Conservation (phyloP, 2,797 vertebrate species). For the Tiaroga cobitis region DNA sequence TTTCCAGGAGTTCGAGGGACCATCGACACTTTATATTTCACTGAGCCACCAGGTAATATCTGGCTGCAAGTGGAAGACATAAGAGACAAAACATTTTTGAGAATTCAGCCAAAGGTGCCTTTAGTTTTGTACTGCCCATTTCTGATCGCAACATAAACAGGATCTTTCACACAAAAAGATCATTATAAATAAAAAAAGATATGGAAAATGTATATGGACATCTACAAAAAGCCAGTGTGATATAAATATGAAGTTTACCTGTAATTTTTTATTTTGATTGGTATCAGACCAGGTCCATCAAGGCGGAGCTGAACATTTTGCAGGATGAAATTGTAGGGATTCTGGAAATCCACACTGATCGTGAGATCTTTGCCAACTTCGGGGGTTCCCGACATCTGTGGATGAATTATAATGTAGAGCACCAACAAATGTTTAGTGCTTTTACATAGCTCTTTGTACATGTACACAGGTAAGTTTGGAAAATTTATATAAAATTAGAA, state of each 20-base stretch:
- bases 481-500: no score
- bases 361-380: constrained; percentile 67
- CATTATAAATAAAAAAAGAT: neutral
- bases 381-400: constrained; percentile 74
- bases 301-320: constrained; percentile 70
- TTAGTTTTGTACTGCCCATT: neutral
- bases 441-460: neutral
- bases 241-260: constrained; percentile 12
- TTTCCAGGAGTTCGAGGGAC: constrained; percentile 69
- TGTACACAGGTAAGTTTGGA: neutral
- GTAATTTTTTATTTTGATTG: neutral
- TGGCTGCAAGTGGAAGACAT: constrained; percentile 49
- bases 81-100: neutral
- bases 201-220: neutral
- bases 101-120: neutral
- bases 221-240: neutral
- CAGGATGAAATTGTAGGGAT: constrained; percentile 76
- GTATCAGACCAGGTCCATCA: constrained; percentile 80
- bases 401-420: neutral
- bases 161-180: neutral
- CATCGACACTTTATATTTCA: constrained; percentile 76
- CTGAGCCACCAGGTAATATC: constrained; percentile 67
- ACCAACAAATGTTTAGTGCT: neutral
- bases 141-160: neutral
- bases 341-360: constrained; percentile 83